phyloP scores from a whole-genome alignment of 2,797 vertebrate genomes.

The Lepilemur ruficaudatus region DNA sequence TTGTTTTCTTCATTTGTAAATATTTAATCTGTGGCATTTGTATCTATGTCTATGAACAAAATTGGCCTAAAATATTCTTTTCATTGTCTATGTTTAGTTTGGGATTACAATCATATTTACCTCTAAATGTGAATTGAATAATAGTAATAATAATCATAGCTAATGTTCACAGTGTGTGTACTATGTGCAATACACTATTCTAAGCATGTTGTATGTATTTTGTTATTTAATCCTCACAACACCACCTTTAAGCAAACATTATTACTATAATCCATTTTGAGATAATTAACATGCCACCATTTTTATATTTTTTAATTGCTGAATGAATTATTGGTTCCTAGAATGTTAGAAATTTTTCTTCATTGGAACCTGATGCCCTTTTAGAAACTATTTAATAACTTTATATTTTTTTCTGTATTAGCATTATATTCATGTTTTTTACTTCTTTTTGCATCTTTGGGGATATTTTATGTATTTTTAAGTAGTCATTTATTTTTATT shows the following conservation, averaged over 20 bases:
- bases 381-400: not conserved
- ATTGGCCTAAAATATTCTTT: conserved; percentile 16
- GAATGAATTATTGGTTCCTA: conserved; percentile 17
- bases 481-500: not conserved
- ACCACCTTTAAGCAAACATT: not conserved
- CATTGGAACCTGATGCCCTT: not conserved
- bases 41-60: not conserved
- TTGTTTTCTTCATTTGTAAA: not conserved
- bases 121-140: not conserved
- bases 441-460: not conserved
- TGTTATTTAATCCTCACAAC: not conserved
- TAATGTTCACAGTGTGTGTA: not conserved
- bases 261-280: not conserved
- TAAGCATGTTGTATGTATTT: not conserved
- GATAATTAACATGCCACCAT: not conserved
- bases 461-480: not conserved
- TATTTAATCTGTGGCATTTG: not conserved
- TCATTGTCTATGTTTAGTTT: not conserved
- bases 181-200: not conserved
- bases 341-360: not conserved
- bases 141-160: not conserved
- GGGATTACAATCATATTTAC: not conserved
- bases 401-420: not conserved
- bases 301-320: not conserved
- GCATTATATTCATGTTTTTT: not conserved